Evolutionary conservation across 2,113 vertebrate species (phyloP).

Genomic region (Trichomycterus rosablanca): DNA sequence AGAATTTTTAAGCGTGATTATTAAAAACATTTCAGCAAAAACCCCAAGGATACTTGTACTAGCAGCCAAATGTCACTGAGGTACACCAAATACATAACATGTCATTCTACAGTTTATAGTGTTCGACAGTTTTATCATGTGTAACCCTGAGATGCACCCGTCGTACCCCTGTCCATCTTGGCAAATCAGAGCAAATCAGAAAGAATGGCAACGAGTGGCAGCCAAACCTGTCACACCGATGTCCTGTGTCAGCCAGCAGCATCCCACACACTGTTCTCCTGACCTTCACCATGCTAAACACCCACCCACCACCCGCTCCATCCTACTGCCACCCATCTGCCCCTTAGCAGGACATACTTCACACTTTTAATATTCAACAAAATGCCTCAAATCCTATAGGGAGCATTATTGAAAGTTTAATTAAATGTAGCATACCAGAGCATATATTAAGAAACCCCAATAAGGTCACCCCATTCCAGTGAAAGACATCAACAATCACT

Average conservation of each 20-base stretch:
- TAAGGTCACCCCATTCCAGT: too few relatives aligned
- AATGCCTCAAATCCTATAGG: conserved; percentile 5
- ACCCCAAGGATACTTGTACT: conserved; percentile 52
- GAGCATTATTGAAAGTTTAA: not conserved
- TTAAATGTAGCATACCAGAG: conserved; percentile 3
- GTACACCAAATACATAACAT: conserved; percentile 48
- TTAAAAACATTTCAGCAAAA: conserved; percentile 32
- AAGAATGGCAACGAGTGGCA: conserved; percentile 55
- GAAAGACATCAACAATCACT: too few relatives aligned
- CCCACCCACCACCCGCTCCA: conserved; percentile 20
- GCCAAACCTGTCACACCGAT: conserved; percentile 65
- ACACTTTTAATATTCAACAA: conserved; percentile 25
- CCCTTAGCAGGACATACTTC: conserved; percentile 13
- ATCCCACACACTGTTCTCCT: conserved; percentile 38
- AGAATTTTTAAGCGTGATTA: conserved; percentile 43
- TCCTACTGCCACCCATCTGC: conserved; percentile 20
- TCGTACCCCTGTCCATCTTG: conserved; percentile 60
- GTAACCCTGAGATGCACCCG: conserved; percentile 50
- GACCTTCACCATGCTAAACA: conserved; percentile 42
- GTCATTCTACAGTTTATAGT: conserved; percentile 46
- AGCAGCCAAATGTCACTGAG: conserved; percentile 56
- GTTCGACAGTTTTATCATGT: conserved; percentile 47
- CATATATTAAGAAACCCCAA: not conserved
- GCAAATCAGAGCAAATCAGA: conserved; percentile 62
- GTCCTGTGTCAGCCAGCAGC: conserved; percentile 59